Evolutionary conservation across 2,888 invertebrate genomes (phyloP).

Genomic region (Plebejus anna): DNA sequence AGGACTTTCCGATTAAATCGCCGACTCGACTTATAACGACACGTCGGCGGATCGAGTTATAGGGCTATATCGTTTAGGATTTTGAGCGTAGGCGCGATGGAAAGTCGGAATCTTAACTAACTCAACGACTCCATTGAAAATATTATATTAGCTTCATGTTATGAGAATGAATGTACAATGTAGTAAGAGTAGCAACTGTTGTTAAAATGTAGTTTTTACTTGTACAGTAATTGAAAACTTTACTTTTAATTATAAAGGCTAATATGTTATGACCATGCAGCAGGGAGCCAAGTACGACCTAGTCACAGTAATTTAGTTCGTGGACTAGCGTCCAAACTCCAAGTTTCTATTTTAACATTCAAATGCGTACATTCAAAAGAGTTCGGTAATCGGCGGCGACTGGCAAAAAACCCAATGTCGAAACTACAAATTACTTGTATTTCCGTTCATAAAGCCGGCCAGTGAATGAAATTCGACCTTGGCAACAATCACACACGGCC

Average conservation of each 20-base stretch:
- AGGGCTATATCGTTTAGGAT: background rate
- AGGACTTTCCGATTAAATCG: slow-evolving; percentile 55
- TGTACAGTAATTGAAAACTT: no score
- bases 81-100: background rate
- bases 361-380: background rate
- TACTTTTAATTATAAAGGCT: background rate
- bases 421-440: slow-evolving; percentile 17
- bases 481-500: slow-evolving; percentile 26
- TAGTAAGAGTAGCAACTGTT: no score
- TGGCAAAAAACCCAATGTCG: background rate
- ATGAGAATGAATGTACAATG: no score
- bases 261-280: no score
- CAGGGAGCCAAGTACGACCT: no score
- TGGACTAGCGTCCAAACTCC: background rate
- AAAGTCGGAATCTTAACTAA: background rate
- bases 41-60: background rate
- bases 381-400: background rate
- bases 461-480: slow-evolving; percentile 36
- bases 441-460: slow-evolving; percentile 24
- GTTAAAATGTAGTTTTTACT: no score
- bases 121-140: background rate
- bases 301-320: background rate
- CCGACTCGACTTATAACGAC: slow-evolving; percentile 12
- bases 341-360: background rate
- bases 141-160: background rate